Base-by-base conservation (phyloP, 2,797 vertebrate genomes). In the Caiman crocodilus region DNA sequence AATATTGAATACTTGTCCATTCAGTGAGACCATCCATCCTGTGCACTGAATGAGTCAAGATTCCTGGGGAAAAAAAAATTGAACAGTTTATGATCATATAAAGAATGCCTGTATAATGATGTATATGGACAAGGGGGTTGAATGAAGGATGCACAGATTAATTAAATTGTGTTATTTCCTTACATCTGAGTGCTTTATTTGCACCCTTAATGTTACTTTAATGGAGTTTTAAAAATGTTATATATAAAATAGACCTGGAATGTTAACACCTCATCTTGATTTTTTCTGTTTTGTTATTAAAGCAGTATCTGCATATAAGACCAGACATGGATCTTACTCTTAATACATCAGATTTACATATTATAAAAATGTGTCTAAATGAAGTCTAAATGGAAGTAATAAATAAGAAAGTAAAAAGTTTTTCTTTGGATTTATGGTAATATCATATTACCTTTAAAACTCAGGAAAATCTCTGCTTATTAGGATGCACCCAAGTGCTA, bases 151-250 rank as follows among this genome's bases (percentile, higher is more conserved):
- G 65, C 65, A 69, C 11, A 61, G 20, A 61, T 61, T 50, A 59
- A 50, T 32, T 75, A 78, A n/a, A 57, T 84, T 76, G 50, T 67
- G 15, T 35, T 77, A 0, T 90, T 86, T 21, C 90, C 88, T 79
- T 28, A 74, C 18, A 59, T 88, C 71, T 85, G 26, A 78, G 77
- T 91, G 26, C 15, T 76, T 3, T 55, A 3, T n/a, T 94, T 87
- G 28, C 11, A 5, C 2, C 50, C 76, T 32, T 63, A 60, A 74
- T 42, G n/a, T 87, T 11, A 56, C 12, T 85, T 88, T 12, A 12
- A 12, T 30, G 4, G 12, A 79, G 14, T 50, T 79, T 7, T 69
- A 61, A 59, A 75, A 13, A 88, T 7, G 18, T 16, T 60, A 32
- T 0, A 0, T 35, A 5, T 57, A 69, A 58, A 16, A 60, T 60